Percentiles rank a stretch among this genome's conserved stretches.
phyloP scores from a whole-genome alignment of 2,113 vertebrate species.

The Mola mola region DNA sequence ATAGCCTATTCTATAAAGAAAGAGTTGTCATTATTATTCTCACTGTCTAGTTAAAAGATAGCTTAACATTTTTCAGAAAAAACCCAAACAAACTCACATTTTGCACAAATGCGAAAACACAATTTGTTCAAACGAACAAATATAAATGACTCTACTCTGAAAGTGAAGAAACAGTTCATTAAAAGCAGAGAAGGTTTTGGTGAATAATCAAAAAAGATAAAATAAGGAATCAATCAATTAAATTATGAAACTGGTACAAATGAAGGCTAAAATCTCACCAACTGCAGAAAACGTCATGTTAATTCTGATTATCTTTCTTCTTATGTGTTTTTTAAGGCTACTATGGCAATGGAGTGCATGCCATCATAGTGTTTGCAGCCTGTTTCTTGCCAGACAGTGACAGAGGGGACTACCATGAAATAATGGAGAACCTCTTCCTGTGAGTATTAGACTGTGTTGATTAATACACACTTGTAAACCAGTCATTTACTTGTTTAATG shows the following conservation, averaged over 20 bases:
- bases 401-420: slow-evolving; percentile 94
- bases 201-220: slow-evolving; percentile 25
- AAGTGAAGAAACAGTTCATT: no score
- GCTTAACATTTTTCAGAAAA: no score
- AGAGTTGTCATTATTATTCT: no score
- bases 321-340: slow-evolving; percentile 85
- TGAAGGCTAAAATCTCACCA: slow-evolving; percentile 15
- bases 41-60: no score
- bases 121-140: no score
- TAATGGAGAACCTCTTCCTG: slow-evolving; percentile 99
- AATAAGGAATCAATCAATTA: slow-evolving; percentile 41
- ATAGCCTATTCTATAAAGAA: no score
- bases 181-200: no score
- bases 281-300: slow-evolving; percentile 12
- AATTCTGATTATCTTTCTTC: slow-evolving; percentile 31
- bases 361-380: slow-evolving; percentile 98
- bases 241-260: slow-evolving; percentile 25
- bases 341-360: slow-evolving; percentile 91
- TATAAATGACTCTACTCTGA: no score
- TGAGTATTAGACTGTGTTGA: slow-evolving; percentile 83
- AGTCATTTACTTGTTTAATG: no score
- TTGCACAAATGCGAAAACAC: no score
- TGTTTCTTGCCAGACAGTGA: slow-evolving; percentile 98
- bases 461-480: no score
- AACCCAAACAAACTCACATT: no score